These are phyloP conservation scores for Calliphora vicina DNA, from an alignment of 1,140 invertebrate species.

Conservation along the genomic window DNA sequence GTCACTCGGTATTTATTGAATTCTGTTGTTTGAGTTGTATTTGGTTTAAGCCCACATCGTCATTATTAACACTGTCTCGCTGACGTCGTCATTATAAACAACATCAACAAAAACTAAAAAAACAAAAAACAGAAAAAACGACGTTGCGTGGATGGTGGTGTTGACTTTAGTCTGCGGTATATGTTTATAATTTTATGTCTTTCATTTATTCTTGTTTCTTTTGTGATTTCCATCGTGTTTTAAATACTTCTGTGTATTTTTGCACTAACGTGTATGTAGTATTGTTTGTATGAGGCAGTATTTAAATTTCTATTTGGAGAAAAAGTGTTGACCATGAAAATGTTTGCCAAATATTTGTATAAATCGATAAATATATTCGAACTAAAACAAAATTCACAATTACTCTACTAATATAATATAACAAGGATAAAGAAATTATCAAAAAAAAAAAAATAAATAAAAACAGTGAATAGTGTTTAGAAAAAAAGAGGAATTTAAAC, in stretches of 20 bases:
- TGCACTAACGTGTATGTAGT: not conserved
- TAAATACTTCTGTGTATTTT: not conserved
- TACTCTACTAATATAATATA: not conserved
- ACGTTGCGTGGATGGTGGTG: not conserved
- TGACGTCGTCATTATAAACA: not conserved
- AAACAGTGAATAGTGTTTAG: not conserved
- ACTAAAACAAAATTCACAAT: not conserved
- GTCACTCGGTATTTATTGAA: not conserved
- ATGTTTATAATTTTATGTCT: not conserved
- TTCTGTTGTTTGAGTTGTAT: not conserved
- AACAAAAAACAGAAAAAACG: not conserved
- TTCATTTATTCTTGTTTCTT: not conserved
- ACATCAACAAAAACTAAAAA: not conserved
- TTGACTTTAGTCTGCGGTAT: not conserved
- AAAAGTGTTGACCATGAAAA: conserved; percentile 34
- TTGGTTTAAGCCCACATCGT: not conserved
- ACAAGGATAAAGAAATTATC: not conserved
- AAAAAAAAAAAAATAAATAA: not conserved
- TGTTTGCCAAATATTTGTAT: conserved; percentile 34
- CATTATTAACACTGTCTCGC: not conserved
- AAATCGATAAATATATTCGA: conserved; percentile 4
- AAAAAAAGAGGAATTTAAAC: not conserved
- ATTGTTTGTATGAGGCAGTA: not conserved
- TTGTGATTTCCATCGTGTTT: not conserved
- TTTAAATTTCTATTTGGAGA: not conserved